phyloP scores from a whole-genome alignment of 1,140 invertebrate species.

The Dreissena rostriformis region DNA sequence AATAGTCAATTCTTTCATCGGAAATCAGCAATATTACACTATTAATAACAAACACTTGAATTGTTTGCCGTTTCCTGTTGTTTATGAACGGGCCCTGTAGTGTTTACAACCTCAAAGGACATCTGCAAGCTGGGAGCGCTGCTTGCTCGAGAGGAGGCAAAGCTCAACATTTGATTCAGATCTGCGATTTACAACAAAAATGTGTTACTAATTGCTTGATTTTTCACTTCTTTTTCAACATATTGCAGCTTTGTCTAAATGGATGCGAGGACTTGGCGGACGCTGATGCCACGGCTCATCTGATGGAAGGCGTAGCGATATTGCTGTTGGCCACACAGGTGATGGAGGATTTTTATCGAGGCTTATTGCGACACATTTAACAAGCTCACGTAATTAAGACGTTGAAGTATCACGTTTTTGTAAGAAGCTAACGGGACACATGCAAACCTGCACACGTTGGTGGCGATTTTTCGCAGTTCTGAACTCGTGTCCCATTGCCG shows the following conservation, averaged over 20 bases:
- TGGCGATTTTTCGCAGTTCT: background rate
- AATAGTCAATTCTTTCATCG: conserved; percentile 59
- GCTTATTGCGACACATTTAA: no score
- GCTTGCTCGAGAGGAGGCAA: background rate
- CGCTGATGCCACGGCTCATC: no score
- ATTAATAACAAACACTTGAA: conserved; percentile 59
- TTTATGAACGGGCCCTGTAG: conserved; percentile 47
- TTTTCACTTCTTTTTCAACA: background rate
- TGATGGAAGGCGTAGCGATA: no score
- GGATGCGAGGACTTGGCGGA: no score
- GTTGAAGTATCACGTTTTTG: background rate
- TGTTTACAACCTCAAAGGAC: conserved; percentile 29
- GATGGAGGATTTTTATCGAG: no score
- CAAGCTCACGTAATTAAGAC: no score
- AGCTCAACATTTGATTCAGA: no score
- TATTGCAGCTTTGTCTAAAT: conserved; percentile 4
- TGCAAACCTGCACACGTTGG: background rate
- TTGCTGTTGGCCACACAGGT: no score
- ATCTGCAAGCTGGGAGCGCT: conserved; percentile 15
- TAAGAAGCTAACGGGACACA: background rate
- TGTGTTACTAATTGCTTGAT: conserved; percentile 19
- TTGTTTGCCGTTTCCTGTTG: conserved; percentile 52
- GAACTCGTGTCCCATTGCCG: background rate
- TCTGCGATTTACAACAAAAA: background rate
- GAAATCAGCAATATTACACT: conserved; percentile 57